A percentile compares a stretch with the other conserved stretches of the same genome.
phyloP scores from a whole-genome alignment of 1,140 invertebrate genomes.

The Babylonia areolata region DNA sequence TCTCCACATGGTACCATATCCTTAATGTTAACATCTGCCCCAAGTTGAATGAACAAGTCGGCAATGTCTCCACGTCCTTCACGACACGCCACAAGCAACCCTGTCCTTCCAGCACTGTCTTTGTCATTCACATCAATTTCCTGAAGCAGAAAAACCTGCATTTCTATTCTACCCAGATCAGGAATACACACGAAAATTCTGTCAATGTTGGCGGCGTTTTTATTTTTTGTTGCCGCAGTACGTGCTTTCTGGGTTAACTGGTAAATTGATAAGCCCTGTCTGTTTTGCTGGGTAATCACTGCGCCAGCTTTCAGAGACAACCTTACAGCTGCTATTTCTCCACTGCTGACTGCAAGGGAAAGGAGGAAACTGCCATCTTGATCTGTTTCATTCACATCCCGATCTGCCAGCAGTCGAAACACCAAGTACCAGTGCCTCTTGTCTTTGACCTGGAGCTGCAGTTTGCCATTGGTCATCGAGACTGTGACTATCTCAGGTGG shows the following conservation, averaged over 20 bases:
- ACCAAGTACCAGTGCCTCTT: background rate
- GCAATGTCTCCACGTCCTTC: background rate
- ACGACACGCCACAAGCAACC: background rate
- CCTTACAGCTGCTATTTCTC: background rate
- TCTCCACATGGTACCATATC: background rate
- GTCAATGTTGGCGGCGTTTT: background rate
- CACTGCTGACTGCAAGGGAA: background rate
- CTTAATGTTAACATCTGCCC: background rate
- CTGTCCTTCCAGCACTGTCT: background rate
- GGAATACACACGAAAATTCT: background rate
- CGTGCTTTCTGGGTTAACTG: background rate
- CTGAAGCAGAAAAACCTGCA: background rate
- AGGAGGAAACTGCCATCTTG: background rate
- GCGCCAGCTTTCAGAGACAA: constrained; percentile 14
- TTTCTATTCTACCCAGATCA: background rate
- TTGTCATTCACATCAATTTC: background rate
- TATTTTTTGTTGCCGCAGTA: background rate
- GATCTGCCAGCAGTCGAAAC: constrained; percentile 23
- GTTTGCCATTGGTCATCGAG: background rate
- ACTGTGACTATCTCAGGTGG: background rate
- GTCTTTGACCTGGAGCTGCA: background rate
- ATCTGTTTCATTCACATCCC: background rate
- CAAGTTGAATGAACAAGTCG: background rate
- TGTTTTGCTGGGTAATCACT: constrained; percentile 6
- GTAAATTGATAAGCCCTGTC: background rate